Base-by-base conservation (phyloP, 1,140 invertebrate species). In the Zaprionus ghesquierei region DNA sequence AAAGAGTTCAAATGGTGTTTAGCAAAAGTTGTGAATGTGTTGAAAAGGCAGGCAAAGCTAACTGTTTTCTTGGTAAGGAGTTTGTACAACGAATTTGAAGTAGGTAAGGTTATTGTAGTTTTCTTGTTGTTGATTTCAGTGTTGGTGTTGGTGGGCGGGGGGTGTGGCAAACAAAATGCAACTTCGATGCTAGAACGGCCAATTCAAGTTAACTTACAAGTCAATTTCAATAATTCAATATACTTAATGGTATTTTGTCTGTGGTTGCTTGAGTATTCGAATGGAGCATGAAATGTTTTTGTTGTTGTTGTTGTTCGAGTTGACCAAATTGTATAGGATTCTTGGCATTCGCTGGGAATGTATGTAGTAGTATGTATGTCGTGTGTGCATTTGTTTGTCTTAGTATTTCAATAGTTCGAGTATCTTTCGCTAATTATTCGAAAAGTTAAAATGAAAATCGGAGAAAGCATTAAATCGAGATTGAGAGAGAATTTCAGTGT, bases 41-140 rank as follows among this genome's bases (percentile, higher is more conserved):
- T 56, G 38, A 35, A 69, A 77, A 73, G 59, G 79, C 79, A 81
- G 77, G 79, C 79, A 81, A 78, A 77, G 76, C 65, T 66, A 81
- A 59, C 31, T 53, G 35, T 69, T 56, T 50, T 71, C 50, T 60
- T 77, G 62, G 27, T 38, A 66, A 56, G 65, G 53, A 81, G 29
- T 71, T 78, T 77, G 25, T 73, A 68, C 63, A 85, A 85, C 53
- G 65, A 86, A 33, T 71, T 56, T 22, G 29, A 35, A 71, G 56
- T 41, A 15, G 15, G n/a, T 61, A 62, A 44, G 51, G 10, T 50
- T 22, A 12, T 60, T 46, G 61, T 68, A 51, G 49, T 71, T 54
- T 79, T 76, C 71, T 60, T 54, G n/a, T 60, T 54, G n/a, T 54
- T 71, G 15, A 46, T 22, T 72, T 58, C 25, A 35, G 29, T 66